Evolutionary conservation across 2,888 invertebrate species (phyloP), one percentile per base, ranked within the genome.

Genomic region (Latrodectus hesperus): DNA sequence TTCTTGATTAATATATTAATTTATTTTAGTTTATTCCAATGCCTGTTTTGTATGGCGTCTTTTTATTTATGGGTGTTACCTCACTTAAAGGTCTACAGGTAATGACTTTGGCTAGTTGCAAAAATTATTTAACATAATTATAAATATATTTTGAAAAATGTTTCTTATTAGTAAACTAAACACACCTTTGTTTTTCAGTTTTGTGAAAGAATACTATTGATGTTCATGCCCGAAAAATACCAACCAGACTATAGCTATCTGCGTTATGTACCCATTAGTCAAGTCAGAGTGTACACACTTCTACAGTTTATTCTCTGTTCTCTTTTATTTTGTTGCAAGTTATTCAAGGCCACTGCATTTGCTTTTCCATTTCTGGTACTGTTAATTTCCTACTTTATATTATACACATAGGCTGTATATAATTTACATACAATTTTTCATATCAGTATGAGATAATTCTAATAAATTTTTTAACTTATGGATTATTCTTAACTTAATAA

Each of bases 151-250:
- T 52, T 53, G 11, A 17, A 12, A 9, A n/a, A 38, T 14, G 17
- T 12, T 6, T 38, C 6, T 6, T 38, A 38, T 22, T 22, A 22
- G 22, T 22, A 55, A 22, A 55, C 2, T 55, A 14, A 26, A 17
- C n/a, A 8, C 8, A 26, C 65, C 0, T 73, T 79, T 74, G 14
- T 64, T 71, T 65, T 83, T 64, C 38, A 93, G 92, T 91, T 93
- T 77, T 92, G 93, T 86, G 93, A 94, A 89, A 91, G 94, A 16
- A 90, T 93, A 52, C 90, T 92, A 88, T 91, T 94, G 55, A 90
- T 94, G 84, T 90, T 93, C 78, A 93, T 94, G 92, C 93, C 93
- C 5, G 92, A 92, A 91, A 93, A 93, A 90, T 93, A 93, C 90
- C 93, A 94, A 89, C 93, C 93, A 0, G 93, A 93, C 90, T 92